Conservation (phyloP, 2,797 vertebrate species). For the Percopsis omiscomaycus region DNA sequence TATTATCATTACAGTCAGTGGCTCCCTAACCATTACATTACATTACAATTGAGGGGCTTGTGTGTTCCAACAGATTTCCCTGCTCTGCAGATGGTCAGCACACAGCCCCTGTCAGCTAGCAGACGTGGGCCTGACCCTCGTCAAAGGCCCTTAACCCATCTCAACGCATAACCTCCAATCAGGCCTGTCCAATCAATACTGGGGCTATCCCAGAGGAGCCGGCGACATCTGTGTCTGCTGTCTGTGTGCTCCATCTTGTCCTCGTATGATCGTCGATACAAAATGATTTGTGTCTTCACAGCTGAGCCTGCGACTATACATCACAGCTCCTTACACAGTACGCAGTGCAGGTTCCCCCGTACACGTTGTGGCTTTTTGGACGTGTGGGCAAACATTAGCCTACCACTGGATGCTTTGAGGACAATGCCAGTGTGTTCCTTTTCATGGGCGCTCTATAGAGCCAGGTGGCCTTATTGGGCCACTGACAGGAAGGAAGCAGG, state of each 20-base stretch:
- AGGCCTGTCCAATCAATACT: conserved; percentile 76
- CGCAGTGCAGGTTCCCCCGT: neutral
- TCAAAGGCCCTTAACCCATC: conserved; percentile 68
- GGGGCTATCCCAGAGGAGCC: conserved; percentile 48
- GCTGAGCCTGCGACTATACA: conserved; percentile 42
- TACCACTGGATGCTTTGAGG: conserved; percentile 7
- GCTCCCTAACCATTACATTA: neutral
- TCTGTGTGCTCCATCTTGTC: conserved; percentile 22
- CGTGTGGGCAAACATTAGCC: conserved; percentile 52
- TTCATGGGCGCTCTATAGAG: conserved; percentile 46
- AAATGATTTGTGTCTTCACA: conserved; percentile 43
- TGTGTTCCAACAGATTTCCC: conserved; percentile 40
- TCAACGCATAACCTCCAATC: conserved; percentile 66
- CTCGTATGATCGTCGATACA: conserved; percentile 38
- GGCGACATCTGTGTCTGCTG: conserved; percentile 46
- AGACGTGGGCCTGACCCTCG: conserved; percentile 68
- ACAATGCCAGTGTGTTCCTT: conserved; percentile 27
- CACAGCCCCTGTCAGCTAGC: conserved; percentile 58
- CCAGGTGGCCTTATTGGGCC: conserved; percentile 58
- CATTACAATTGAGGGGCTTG: conserved; percentile 26
- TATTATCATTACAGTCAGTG: no score
- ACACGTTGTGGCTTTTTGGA: neutral
- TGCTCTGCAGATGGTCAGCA: conserved; percentile 73
- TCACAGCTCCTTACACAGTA: neutral
- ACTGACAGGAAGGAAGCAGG: conserved; percentile 52